Percentiles rank a stretch among this genome's conserved stretches.
Evolutionary conservation across 2,113 vertebrate species (phyloP).

Genomic region (Hippoglossus stenolepis): DNA sequence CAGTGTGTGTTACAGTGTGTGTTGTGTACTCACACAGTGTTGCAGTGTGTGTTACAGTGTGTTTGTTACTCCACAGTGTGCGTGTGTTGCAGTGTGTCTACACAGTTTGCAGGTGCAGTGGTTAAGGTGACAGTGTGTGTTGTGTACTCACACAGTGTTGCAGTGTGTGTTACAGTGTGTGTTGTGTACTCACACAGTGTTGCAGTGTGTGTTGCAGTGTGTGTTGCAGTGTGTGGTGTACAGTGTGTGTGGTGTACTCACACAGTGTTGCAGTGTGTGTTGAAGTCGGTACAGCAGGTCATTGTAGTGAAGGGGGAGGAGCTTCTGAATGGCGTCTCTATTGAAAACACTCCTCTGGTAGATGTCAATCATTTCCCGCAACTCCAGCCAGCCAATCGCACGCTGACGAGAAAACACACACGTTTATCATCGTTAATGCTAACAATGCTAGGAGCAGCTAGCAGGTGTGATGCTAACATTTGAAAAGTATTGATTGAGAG

Average conservation of each 20-base stretch:
- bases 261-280: constrained; percentile 7
- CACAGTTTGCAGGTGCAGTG: too few relatives aligned
- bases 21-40: not conserved
- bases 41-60: not conserved
- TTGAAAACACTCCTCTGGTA: constrained; percentile 69
- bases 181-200: constrained; percentile 33
- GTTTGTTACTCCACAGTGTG: not conserved
- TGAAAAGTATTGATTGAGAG: too few relatives aligned
- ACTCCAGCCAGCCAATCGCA: constrained; percentile 68
- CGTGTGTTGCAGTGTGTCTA: not conserved
- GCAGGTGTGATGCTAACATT: too few relatives aligned
- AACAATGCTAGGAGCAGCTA: not conserved
- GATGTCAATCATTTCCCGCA: constrained; percentile 54
- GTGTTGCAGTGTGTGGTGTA: constrained; percentile 40
- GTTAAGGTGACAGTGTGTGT: too few relatives aligned
- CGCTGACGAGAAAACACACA: constrained; percentile 37
- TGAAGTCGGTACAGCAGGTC: constrained; percentile 67
- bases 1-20: constrained; percentile 24
- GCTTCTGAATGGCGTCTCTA: constrained; percentile 12
- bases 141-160: too few relatives aligned
- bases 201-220: constrained; percentile 39
- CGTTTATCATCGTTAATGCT: too few relatives aligned
- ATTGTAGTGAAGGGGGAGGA: constrained; percentile 60
- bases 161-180: not conserved
- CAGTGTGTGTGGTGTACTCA: not conserved